Conservation (phyloP, 2,888 invertebrate genomes). For the Drosophila falleni region DNA sequence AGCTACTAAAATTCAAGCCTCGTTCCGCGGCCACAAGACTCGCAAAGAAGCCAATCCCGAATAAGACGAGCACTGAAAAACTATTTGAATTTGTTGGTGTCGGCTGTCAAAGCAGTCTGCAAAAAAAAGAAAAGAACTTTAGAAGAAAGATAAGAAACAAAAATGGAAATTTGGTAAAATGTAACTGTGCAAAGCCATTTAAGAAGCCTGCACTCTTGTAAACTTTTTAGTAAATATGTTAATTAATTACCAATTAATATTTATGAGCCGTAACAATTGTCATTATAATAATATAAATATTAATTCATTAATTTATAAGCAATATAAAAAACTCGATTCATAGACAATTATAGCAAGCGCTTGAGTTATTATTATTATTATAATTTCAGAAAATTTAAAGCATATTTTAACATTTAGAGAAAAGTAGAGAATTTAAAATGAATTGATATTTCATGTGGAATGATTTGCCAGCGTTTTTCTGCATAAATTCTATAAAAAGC, state of each 20-base stretch:
- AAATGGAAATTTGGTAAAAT: conserved; percentile 64
- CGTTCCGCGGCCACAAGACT: conserved; percentile 95
- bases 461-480: conserved; percentile 25
- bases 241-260: conserved; percentile 57
- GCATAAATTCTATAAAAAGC: conserved; percentile 13
- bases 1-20: conserved; percentile 96
- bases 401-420: conserved; percentile 9
- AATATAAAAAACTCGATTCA: conserved; percentile 38
- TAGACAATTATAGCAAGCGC: conserved; percentile 22
- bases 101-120: conserved; percentile 51
- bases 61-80: conserved; percentile 57
- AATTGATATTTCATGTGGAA: conserved; percentile 21
- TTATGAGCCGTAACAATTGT: conserved; percentile 33
- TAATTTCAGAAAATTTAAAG: conserved; percentile 23
- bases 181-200: conserved; percentile 58
- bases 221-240: conserved; percentile 73
- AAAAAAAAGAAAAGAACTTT: conserved; percentile 29
- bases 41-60: conserved; percentile 88
- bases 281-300: conserved; percentile 51
- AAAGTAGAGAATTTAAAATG: conserved; percentile 4
- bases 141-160: conserved; percentile 12
- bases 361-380: conserved; percentile 44
- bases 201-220: conserved; percentile 58
- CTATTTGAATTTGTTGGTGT: conserved; percentile 65
- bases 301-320: conserved; percentile 61